Percentiles rank a stretch among this genome's conserved stretches.
Conservation (phyloP, 2,888 invertebrate species). For the Barypeithes pellucidus region DNA sequence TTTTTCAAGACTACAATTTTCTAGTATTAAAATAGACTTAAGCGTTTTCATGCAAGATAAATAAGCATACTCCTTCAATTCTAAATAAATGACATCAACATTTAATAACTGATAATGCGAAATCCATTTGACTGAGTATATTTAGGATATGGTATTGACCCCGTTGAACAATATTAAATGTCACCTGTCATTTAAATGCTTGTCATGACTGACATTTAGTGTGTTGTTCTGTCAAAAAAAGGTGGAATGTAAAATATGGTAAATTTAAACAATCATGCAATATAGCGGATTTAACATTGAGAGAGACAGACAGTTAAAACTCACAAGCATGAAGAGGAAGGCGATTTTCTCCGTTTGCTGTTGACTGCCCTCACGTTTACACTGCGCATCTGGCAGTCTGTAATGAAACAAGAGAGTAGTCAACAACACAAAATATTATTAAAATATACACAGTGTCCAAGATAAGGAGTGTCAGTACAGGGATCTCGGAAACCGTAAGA, state of each 20-base stretch:
- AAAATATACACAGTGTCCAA: background rate
- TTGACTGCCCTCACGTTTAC: constrained; percentile 82
- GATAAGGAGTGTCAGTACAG: background rate
- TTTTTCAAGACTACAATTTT: background rate
- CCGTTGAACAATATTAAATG: no score
- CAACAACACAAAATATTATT: constrained; percentile 64
- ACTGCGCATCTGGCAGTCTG: constrained; percentile 85
- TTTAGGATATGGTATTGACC: no score
- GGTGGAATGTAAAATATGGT: no score
- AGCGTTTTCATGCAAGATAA: constrained; percentile 25
- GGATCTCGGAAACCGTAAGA: no score
- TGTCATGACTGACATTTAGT: no score
- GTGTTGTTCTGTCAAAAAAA: no score
- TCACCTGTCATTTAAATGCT: no score
- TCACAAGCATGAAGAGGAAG: constrained; percentile 79
- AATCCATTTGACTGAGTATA: background rate
- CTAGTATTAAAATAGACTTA: background rate
- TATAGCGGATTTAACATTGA: constrained; percentile 61
- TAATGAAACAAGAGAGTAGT: constrained; percentile 80
- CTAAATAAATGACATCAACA: no score
- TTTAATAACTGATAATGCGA: background rate
- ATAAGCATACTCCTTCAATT: background rate
- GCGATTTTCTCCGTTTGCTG: constrained; percentile 79
- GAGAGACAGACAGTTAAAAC: constrained; percentile 72
- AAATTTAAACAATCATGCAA: constrained; percentile 55